Evolutionary conservation across 2,113 vertebrate genomes (phyloP).

Genomic region (Phaethornis superciliosus): DNA sequence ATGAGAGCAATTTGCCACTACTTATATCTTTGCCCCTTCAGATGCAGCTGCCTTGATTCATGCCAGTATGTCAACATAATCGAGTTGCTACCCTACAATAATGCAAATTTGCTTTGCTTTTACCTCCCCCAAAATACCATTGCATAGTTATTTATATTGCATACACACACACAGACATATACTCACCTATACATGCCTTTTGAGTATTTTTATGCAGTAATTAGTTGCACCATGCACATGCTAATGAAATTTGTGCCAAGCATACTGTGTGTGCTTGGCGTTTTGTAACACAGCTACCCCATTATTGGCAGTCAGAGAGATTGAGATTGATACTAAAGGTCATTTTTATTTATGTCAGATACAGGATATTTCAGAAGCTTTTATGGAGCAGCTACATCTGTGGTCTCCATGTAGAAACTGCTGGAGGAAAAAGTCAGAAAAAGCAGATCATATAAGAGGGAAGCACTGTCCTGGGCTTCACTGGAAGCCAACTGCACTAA

Average conservation of each 20-base stretch:
- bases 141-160: neutral
- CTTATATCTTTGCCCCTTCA: neutral
- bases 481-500: neutral
- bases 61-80: neutral
- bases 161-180: neutral
- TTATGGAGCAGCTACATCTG: conserved; percentile 51
- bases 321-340: conserved; percentile 20
- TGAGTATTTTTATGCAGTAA: neutral
- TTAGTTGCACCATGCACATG: neutral
- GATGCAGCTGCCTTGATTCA: neutral
- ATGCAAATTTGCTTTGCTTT: neutral
- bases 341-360: conserved; percentile 67
- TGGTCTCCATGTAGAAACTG: conserved; percentile 27
- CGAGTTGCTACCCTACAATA: neutral
- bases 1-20: neutral
- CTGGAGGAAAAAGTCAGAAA: conserved; percentile 37
- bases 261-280: neutral
- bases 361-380: conserved; percentile 50
- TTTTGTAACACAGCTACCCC: neutral
- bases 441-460: neutral
- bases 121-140: neutral
- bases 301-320: conserved; percentile 23
- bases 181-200: neutral
- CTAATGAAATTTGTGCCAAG: conserved; percentile 15
- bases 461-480: neutral